Percentiles rank a stretch among this genome's conserved stretches.
Evolutionary conservation across 1,140 invertebrate genomes (phyloP).

Genomic region (Delia radicum): DNA sequence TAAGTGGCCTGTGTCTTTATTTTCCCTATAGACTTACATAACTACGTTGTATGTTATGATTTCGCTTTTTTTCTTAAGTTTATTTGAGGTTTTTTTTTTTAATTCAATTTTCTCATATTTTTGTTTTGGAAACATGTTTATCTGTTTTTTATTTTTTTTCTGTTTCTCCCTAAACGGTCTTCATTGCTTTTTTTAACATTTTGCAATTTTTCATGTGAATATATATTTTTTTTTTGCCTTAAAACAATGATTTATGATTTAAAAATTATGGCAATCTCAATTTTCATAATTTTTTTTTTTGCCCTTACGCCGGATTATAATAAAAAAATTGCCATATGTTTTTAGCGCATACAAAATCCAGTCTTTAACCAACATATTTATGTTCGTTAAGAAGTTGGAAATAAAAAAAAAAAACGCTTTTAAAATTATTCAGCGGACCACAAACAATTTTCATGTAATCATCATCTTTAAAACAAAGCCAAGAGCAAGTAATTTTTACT

Average conservation of each 20-base stretch:
- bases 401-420: neutral
- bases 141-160: neutral
- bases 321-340: neutral
- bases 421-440: neutral
- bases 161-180: neutral
- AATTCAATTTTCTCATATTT: neutral
- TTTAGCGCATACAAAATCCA: too few relatives aligned
- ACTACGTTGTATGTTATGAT: neutral
- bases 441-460: conserved; percentile 1
- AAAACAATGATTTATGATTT: conserved; percentile 2
- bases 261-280: conserved; percentile 15
- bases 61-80: neutral
- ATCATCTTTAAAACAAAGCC: neutral
- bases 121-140: neutral
- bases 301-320: neutral
- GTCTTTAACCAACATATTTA: neutral
- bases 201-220: neutral
- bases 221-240: neutral
- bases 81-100: neutral
- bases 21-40: neutral
- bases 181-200: neutral
- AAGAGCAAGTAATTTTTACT: neutral
- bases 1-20: neutral
- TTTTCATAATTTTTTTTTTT: neutral
- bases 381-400: neutral